A percentile compares a stretch with the other conserved stretches of the same genome.
Evolutionary conservation across 2,113 vertebrate species (phyloP).

Genomic region (Vulpes vulpes): DNA sequence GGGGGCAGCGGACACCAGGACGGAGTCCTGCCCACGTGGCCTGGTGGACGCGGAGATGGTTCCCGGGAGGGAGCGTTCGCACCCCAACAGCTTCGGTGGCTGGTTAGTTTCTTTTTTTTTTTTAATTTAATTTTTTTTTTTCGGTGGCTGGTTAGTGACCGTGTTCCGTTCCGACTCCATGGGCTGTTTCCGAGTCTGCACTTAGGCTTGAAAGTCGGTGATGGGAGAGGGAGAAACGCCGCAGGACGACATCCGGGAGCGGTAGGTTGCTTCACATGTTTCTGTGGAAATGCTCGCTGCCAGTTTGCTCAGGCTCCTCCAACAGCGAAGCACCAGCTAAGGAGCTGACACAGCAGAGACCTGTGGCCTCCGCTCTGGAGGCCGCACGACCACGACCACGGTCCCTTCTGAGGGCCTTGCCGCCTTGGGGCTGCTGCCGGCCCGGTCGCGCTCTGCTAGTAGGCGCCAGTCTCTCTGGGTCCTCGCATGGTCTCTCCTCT

Average conservation of each 20-base stretch:
- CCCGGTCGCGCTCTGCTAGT: neutral
- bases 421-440: neutral
- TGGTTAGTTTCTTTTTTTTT: neutral
- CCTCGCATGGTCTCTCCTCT: neutral
- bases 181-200: slow-evolving; percentile 2
- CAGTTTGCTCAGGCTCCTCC: neutral
- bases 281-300: neutral
- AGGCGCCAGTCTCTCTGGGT: neutral
- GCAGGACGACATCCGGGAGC: neutral
- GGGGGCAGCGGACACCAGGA: neutral
- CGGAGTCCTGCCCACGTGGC: neutral
- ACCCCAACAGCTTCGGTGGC: too few species aligned
- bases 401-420: neutral
- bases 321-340: neutral
- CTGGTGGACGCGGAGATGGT: neutral
- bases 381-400: too few species aligned
- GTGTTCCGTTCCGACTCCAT: neutral
- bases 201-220: neutral
- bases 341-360: neutral
- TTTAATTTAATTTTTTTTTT: too few species aligned
- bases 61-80: neutral
- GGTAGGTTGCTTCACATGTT: neutral
- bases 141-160: neutral
- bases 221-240: neutral
- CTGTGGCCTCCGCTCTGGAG: neutral